phyloP scores from a whole-genome alignment of 2,888 invertebrate genomes.

The Macroteleia sp. region DNA sequence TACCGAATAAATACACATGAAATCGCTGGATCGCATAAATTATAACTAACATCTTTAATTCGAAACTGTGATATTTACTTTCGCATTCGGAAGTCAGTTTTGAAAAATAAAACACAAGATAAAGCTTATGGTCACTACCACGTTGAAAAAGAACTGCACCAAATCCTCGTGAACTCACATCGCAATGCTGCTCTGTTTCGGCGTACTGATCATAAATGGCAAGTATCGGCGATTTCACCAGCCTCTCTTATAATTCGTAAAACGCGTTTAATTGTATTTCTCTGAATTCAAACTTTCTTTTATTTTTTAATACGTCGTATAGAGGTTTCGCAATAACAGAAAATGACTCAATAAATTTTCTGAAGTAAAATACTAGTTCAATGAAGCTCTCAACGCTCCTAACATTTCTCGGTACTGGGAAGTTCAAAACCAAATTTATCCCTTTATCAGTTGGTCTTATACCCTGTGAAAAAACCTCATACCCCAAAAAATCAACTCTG shows the following conservation, averaged over 20 bases:
- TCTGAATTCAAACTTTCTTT: not conserved
- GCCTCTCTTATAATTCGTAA: not conserved
- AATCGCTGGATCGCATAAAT: too few relatives aligned
- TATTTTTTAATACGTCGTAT: not conserved
- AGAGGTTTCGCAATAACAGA: slow-evolving; percentile 17
- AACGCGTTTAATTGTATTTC: slow-evolving; percentile 6
- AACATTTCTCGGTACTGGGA: slow-evolving; percentile 2
- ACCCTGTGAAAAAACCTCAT: not conserved
- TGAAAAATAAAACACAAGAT: too few relatives aligned
- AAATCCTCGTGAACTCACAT: slow-evolving; percentile 12
- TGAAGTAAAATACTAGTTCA: slow-evolving; percentile 9
- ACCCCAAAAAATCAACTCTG: slow-evolving; percentile 11
- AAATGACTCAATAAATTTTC: slow-evolving; percentile 20
- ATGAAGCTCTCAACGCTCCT: slow-evolving; percentile 4
- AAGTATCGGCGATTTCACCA: not conserved
- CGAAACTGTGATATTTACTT: too few relatives aligned
- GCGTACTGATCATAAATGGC: slow-evolving; percentile 7
- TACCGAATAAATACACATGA: too few relatives aligned
- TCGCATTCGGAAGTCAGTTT: too few relatives aligned
- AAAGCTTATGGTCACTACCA: slow-evolving; percentile 5
- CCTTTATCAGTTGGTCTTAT: slow-evolving; percentile 4
- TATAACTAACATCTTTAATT: too few relatives aligned
- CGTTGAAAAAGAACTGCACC: slow-evolving; percentile 21
- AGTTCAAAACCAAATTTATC: not conserved
- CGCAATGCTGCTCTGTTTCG: slow-evolving; percentile 26